Base-by-base conservation (phyloP, 2,888 invertebrate species). In the Idaea straminata region DNA sequence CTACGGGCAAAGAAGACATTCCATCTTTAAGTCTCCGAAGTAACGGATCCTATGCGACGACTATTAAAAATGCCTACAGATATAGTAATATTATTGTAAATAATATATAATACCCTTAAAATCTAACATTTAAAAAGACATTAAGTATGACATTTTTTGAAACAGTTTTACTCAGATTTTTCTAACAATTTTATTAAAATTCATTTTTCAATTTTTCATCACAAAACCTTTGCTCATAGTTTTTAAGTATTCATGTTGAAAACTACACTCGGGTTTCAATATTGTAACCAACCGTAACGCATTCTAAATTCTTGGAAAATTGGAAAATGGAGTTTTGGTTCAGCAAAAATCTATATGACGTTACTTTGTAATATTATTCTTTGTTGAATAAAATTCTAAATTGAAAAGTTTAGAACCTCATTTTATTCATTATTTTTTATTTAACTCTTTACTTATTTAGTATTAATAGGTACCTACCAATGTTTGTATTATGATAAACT, bases 311-410 rank as follows among this genome's bases (percentile, higher is more conserved):
- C 47, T 47, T 47, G 13, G 47, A 47, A 47, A 10, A 47, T 47
- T 47, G 47, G 47, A 47, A 47, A 47, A 47, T 47, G 47, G 47
- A 47, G 47, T 61, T 73, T 64, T 68, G 70, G 73, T 73, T 73
- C 68, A 74, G 66, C 47, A 47, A 47, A 47, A 13, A 7, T 25
- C 25, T 25, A 25, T 47, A 10, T 47, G 7, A 47, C 47, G 47
- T 7, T 10, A 47, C 47, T 4, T 47, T 47, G 47, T 47, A 4
- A 47, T 6, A 38, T 47, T 47, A 25, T 6, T 7, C 47, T 47
- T 68, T 25, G 61, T 58, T 58, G 69, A 69, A 3, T 47, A 47
- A 47, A 47, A 10, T 47, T 7, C 10, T 47, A 13, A 47, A 47
- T 47, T 47, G 47, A 47, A 47, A 47, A 7, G 13, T 13, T 47